These are phyloP conservation scores for Falco berigora DNA, from an alignment of 2,797 vertebrate species.

Conservation along the genomic window DNA sequence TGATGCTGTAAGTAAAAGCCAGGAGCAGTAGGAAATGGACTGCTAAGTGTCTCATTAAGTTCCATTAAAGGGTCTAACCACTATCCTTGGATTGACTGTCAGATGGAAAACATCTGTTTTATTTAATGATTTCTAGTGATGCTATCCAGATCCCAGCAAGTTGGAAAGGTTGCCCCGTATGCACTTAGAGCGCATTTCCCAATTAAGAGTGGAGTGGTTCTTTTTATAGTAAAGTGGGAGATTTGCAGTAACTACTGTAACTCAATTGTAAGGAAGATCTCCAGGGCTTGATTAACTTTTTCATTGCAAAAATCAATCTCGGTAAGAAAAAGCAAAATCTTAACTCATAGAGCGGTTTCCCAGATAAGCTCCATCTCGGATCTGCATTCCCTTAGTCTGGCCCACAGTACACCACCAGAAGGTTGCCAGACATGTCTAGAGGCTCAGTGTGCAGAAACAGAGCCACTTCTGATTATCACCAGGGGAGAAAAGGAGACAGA, in stretches of 20 bases:
- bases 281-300: background rate
- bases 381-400: background rate
- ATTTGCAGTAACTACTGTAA: slow-evolving; percentile 7
- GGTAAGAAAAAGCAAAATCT: background rate
- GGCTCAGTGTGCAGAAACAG: background rate
- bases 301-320: background rate
- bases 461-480: background rate
- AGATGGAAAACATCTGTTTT: slow-evolving; percentile 27
- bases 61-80: background rate
- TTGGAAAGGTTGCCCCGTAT: background rate
- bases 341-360: background rate
- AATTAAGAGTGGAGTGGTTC: background rate
- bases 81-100: background rate
- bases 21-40: background rate
- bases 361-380: background rate
- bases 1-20: background rate
- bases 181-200: slow-evolving; percentile 15
- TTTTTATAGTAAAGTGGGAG: slow-evolving; percentile 19
- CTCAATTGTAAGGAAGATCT: background rate
- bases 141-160: slow-evolving; percentile 23
- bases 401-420: background rate
- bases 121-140: slow-evolving; percentile 7
- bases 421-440: background rate
- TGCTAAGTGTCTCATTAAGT: background rate
- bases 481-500: background rate